Evolutionary conservation across 2,888 invertebrate species (phyloP).

Genomic region (Ectobius pallidus): DNA sequence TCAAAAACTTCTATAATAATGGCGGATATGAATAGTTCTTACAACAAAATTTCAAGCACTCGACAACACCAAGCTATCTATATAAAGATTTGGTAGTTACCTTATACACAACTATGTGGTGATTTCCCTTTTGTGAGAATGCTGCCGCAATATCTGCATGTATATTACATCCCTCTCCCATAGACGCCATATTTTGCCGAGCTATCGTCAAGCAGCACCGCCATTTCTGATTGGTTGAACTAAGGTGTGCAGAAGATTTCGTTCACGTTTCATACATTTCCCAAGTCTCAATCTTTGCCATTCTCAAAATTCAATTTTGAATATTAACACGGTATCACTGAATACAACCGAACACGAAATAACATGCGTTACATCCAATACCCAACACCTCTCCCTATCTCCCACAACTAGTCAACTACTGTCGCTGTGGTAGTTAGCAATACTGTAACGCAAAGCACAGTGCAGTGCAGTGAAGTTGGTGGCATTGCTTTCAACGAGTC

Average conservation of each 20-base stretch:
- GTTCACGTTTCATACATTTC: conserved; percentile 7
- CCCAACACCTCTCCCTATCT: no score
- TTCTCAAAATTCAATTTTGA: no score
- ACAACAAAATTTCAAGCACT: conserved; percentile 28
- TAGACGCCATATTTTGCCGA: conserved; percentile 41
- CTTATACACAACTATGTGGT: conserved; percentile 30
- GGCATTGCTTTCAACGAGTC: no score
- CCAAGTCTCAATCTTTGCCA: no score
- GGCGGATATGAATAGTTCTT: conserved; percentile 29
- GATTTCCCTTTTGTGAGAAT: conserved; percentile 32
- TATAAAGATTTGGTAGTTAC: conserved; percentile 11
- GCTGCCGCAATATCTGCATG: conserved; percentile 29
- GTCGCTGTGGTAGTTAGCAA: no score
- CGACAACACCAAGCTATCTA: neutral
- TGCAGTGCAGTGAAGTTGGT: no score
- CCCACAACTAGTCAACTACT: no score
- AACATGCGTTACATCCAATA: no score
- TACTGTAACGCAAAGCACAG: no score
- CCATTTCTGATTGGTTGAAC: conserved; percentile 39
- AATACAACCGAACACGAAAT: no score
- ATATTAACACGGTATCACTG: no score
- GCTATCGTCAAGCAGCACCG: conserved; percentile 37
- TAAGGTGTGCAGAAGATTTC: conserved; percentile 1
- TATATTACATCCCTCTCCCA: conserved; percentile 25
- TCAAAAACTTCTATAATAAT: conserved; percentile 39